Evolutionary conservation across 2,888 invertebrate species (phyloP), one percentile per base, ranked within the genome.

Genomic region (Callimorpha dominula): DNA sequence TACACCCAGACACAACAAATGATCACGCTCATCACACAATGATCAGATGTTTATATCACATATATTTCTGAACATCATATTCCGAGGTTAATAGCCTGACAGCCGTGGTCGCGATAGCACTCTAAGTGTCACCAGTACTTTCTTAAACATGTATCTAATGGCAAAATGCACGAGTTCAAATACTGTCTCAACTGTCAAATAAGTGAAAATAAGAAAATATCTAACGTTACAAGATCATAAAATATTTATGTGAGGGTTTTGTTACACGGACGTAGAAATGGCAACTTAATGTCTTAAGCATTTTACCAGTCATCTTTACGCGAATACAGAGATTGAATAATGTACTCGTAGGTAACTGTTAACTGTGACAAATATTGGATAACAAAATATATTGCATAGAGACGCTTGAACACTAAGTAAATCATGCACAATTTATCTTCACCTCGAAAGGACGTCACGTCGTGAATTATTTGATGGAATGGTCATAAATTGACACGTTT

Each of bases 111-210:
- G 15, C 71, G 11, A 57, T 42, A 31, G 65, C 64, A 71, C 57
- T 73, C 50, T 63, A 72, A 65, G 64, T 71, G 64, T 68, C 63
- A 72, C 65, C 12, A 68, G 12, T 68, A 68, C n/a, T 68, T 4
- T 46, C 43, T 46, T 3, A 46, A 6, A 46, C 9, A 46, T 8
- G 43, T 9, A 46, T 46, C n/a, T 68, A 46, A 42, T 20, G 57
- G 57, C 7, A 43, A 68, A 57, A 42, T 8, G 15, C 8, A 54
- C 17, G 52, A 67, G 9, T 31, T 40, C 42, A 46, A 46, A 46
- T n/a, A n/a, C 12, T 65, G n/a, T 63, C 63, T 42, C 31, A 63
- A 42, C 63, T 57, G 57, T 4, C 57, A 20, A 63, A 42, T 42
- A 63, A 42, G 15, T n/a, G 14, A 31, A 67, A 72, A 67, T 67